Evolutionary conservation across 2,797 vertebrate genomes (phyloP).

Genomic region (Uromys caudimaculatus): DNA sequence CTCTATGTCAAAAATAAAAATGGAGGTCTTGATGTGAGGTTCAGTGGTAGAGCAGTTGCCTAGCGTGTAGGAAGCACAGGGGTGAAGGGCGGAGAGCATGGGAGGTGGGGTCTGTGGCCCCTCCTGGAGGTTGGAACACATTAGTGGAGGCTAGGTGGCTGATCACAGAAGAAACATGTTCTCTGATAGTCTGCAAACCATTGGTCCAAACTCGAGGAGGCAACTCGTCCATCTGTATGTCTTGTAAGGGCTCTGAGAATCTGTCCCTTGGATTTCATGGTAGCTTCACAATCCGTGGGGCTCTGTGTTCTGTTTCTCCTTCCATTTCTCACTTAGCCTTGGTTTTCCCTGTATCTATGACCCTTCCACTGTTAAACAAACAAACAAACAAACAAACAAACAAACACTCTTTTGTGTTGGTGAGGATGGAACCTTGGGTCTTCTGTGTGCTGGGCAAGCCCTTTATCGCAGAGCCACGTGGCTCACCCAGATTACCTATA

Average conservation of each 20-base stretch:
- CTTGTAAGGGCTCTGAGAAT: background rate
- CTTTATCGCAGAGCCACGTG: accelerated
- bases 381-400: too few species aligned
- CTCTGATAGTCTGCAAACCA: background rate
- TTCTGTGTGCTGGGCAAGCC: background rate
- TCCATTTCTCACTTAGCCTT: background rate
- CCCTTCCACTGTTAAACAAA: background rate
- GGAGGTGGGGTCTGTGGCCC: accelerated
- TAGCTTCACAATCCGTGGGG: background rate
- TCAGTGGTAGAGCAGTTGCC: background rate
- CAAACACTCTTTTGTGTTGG: too few species aligned
- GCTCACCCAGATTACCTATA: background rate
- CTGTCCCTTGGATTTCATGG: accelerated
- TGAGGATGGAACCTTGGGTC: background rate
- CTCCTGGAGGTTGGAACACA: too few species aligned
- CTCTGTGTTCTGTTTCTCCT: background rate
- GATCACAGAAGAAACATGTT: background rate
- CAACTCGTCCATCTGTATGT: accelerated
- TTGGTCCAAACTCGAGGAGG: background rate
- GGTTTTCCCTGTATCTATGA: background rate
- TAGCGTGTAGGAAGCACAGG: background rate
- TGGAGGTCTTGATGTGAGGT: background rate
- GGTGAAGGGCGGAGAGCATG: background rate
- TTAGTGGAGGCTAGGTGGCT: background rate
- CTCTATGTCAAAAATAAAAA: background rate